A percentile compares a stretch with the other conserved stretches of the same genome.
These are phyloP conservation scores for Egretta garzetta DNA, from an alignment of 2,113 vertebrate species.

Conservation along the genomic window DNA sequence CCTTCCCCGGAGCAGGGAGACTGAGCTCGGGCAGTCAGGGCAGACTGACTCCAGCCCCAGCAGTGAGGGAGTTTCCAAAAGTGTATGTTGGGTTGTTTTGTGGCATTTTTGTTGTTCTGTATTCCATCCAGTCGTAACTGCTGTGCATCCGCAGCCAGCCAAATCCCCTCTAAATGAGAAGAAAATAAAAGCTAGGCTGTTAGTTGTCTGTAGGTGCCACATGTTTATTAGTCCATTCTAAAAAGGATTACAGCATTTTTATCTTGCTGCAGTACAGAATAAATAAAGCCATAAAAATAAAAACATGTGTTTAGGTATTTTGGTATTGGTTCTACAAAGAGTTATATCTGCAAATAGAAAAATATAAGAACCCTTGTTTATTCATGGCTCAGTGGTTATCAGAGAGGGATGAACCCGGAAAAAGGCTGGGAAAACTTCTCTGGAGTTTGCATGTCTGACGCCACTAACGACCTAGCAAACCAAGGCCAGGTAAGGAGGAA, in stretches of 20 bases:
- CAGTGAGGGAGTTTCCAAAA: neutral
- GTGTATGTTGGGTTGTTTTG: too few relatives aligned
- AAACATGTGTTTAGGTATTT: constrained; percentile 43
- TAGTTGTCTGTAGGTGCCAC: neutral
- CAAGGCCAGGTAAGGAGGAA: neutral
- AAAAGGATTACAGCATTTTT: constrained; percentile 14
- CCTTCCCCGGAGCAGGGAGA: neutral
- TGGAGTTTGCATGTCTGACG: neutral
- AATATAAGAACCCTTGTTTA: constrained; percentile 50
- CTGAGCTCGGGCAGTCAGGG: neutral
- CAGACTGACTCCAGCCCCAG: neutral
- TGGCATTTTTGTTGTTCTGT: neutral
- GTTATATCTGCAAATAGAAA: constrained; percentile 48
- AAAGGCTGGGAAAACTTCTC: neutral
- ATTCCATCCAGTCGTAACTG: neutral
- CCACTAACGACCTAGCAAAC: neutral
- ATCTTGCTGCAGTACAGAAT: constrained; percentile 46
- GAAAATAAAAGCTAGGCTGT: neutral
- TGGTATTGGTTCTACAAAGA: constrained; percentile 40
- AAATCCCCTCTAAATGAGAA: neutral
- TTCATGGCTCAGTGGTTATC: constrained; percentile 72
- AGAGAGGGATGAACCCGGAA: neutral
- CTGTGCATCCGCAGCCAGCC: neutral
- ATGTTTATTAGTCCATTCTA: constrained; percentile 51
- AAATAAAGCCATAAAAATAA: constrained; percentile 66